Evolutionary conservation across 2,113 vertebrate genomes (phyloP).

Genomic region (Pteronura brasiliensis): DNA sequence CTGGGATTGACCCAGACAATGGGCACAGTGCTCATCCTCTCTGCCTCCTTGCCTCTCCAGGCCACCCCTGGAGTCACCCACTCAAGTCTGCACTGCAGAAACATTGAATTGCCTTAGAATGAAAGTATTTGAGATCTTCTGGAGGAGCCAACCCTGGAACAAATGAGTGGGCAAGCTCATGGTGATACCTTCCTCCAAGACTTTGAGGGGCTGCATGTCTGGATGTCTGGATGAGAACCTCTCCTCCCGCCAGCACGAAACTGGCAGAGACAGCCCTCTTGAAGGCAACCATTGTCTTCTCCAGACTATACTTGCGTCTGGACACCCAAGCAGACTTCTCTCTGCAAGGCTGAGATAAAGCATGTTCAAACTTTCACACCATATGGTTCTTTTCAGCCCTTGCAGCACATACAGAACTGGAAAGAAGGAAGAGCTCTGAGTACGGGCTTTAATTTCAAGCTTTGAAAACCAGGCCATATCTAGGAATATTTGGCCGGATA

Average conservation of each 20-base stretch:
- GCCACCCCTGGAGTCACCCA: not conserved
- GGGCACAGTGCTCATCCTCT: not conserved
- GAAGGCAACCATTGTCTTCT: not conserved
- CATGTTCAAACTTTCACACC: not conserved
- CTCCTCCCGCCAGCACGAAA: not conserved
- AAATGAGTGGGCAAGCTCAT: not conserved
- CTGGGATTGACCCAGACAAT: not conserved
- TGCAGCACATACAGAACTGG: not conserved
- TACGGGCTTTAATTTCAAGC: slow-evolving; percentile 42
- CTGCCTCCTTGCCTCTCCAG: accelerated
- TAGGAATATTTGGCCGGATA: slow-evolving; percentile 45
- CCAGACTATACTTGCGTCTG: not conserved
- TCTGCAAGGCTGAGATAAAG: slow-evolving; percentile 23
- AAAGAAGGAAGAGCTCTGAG: not conserved
- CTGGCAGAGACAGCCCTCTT: too few relatives aligned
- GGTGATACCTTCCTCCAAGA: not conserved
- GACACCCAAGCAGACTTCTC: not conserved
- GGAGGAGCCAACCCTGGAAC: not conserved
- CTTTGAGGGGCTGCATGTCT: not conserved
- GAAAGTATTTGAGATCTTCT: not conserved
- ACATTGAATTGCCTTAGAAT: not conserved
- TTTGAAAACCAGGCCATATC: slow-evolving; percentile 31
- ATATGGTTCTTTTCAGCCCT: slow-evolving; percentile 24
- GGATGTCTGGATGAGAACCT: not conserved
- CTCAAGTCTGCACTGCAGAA: not conserved